These are phyloP conservation scores for Rhagoletis pomonella DNA, from an alignment of 1,140 invertebrate species.

Conservation along the genomic window DNA sequence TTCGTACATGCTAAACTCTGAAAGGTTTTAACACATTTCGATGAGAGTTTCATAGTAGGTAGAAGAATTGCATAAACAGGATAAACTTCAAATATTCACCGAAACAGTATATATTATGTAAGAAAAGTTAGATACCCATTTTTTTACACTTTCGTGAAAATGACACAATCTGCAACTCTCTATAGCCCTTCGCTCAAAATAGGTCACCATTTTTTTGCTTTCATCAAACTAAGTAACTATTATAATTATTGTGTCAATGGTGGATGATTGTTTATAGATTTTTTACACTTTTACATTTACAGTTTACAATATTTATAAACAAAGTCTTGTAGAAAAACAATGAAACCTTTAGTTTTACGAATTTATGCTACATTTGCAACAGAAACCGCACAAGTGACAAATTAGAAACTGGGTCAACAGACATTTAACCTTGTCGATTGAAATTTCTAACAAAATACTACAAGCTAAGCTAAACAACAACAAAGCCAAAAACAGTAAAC, in stretches of 20 bases:
- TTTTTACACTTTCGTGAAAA: too few relatives aligned
- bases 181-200: background rate
- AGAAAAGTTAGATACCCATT: too few relatives aligned
- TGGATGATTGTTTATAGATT: background rate
- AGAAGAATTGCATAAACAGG: too few relatives aligned
- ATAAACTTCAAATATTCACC: too few relatives aligned
- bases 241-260: background rate
- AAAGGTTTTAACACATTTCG: too few relatives aligned
- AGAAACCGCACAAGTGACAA: slow-evolving; percentile 35
- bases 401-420: slow-evolving; percentile 27
- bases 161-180: too few relatives aligned
- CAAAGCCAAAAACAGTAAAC: background rate
- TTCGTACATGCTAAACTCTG: too few relatives aligned
- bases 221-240: background rate
- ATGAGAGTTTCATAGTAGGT: too few relatives aligned
- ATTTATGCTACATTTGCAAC: background rate
- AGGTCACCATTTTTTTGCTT: background rate
- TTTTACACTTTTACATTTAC: background rate
- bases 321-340: background rate
- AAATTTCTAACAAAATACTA: slow-evolving; percentile 26
- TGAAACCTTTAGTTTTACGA: background rate
- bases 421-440: slow-evolving; percentile 43
- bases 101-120: too few relatives aligned
- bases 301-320: background rate
- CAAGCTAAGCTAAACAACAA: background rate